Evolutionary conservation across 2,113 vertebrate genomes (phyloP).

Genomic region (Oenanthe melanoleuca): DNA sequence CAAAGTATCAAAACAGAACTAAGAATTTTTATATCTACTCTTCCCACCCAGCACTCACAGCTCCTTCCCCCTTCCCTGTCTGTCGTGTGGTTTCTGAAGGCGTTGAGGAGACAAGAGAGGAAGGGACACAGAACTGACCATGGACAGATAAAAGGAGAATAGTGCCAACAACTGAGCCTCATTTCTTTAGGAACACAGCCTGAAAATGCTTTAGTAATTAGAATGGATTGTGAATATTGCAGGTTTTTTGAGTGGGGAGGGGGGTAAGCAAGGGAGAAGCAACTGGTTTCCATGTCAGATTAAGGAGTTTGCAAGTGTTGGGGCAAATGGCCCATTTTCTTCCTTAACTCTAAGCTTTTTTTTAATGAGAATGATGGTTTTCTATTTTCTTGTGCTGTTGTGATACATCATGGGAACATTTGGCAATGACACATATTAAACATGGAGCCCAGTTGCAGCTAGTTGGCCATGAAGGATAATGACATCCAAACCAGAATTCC

Average conservation of each 20-base stretch:
- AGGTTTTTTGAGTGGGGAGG: accelerated
- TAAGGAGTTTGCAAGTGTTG: neutral
- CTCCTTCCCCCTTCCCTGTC: slow-evolving; percentile 27
- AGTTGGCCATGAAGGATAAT: neutral
- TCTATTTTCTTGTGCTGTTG: neutral
- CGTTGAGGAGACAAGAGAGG: neutral
- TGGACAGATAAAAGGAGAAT: neutral
- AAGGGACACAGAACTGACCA: neutral
- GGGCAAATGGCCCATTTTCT: neutral
- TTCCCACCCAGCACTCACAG: slow-evolving; percentile 10
- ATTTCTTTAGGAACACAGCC: neutral
- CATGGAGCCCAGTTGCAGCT: neutral
- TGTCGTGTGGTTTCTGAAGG: neutral
- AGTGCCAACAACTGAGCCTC: neutral
- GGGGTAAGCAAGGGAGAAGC: accelerated
- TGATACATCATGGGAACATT: neutral
- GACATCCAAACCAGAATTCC: neutral
- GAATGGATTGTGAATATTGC: neutral
- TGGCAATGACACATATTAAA: neutral
- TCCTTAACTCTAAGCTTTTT: neutral
- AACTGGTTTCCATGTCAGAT: neutral
- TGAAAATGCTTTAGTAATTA: neutral
- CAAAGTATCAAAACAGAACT: slow-evolving; percentile 52
- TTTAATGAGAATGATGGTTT: neutral
- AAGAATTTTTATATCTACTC: slow-evolving; percentile 47